Evolutionary conservation across 2,797 vertebrate genomes (phyloP).

Genomic region (Ispidina picta): DNA sequence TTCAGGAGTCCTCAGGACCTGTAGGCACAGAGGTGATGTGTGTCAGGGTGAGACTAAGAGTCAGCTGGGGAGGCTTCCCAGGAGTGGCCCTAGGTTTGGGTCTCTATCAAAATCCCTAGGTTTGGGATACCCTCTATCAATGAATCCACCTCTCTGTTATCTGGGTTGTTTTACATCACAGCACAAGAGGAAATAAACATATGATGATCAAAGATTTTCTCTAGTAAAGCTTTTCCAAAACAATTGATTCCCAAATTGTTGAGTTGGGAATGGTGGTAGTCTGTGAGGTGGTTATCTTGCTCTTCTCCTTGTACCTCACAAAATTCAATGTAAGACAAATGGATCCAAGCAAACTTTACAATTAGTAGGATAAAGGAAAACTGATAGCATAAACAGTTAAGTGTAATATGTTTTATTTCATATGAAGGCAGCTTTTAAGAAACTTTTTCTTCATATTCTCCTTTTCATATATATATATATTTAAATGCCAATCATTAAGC

Average conservation of each 20-base stretch:
- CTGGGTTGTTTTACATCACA: not conserved
- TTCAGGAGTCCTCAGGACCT: not conserved
- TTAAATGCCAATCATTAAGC: not conserved
- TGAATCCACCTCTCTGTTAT: accelerated
- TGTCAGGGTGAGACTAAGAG: not conserved
- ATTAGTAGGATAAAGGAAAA: not conserved
- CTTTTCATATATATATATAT: not conserved
- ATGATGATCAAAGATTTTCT: not conserved
- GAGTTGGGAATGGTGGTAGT: not conserved
- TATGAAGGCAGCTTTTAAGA: not conserved
- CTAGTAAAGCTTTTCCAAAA: not conserved
- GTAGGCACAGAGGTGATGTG: not conserved
- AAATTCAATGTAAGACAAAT: not conserved
- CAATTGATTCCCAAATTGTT: not conserved
- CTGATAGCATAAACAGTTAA: not conserved
- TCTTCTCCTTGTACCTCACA: not conserved
- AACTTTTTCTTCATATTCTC: not conserved
- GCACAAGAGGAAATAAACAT: not conserved
- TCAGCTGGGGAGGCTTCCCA: not conserved
- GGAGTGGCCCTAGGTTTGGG: not conserved
- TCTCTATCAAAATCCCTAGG: not conserved
- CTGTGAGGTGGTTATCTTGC: not conserved
- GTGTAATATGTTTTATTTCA: not conserved
- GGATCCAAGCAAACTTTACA: not conserved
- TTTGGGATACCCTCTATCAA: not conserved